A percentile compares a stretch with the other conserved stretches of the same genome.
phyloP scores from a whole-genome alignment of 1,140 invertebrate genomes.

The Callitettix versicolor region DNA sequence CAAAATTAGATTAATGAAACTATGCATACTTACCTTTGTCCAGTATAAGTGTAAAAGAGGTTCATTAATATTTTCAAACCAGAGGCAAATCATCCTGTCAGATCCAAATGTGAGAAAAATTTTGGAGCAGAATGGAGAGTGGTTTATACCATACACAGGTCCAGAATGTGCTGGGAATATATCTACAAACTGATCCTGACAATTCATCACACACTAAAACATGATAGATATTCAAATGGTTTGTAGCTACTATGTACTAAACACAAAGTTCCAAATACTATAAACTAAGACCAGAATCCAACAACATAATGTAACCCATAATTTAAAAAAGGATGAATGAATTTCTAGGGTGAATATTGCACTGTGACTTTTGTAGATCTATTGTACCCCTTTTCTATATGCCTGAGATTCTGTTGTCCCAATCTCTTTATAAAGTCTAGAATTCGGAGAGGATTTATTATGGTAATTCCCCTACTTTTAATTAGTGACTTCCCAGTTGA shows the following conservation, averaged over 20 bases:
- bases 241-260: not conserved
- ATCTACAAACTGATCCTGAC: conserved; percentile 26
- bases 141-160: conserved; percentile 41
- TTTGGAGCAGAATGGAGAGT: conserved; percentile 41
- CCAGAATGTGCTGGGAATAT: conserved; percentile 41
- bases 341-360: no score
- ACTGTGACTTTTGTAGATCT: no score
- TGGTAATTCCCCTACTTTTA: no score
- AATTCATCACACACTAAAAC: conserved; percentile 29
- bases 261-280: not conserved
- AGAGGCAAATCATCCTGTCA: conserved; percentile 45
- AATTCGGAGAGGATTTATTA: no score
- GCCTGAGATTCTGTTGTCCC: no score
- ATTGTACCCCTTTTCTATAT: no score
- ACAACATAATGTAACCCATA: not conserved
- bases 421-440: no score
- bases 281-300: not conserved
- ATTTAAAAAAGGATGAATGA: no score
- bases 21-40: conserved; percentile 10
- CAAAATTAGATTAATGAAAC: no score
- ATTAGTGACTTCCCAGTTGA: no score
- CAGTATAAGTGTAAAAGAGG: conserved; percentile 22
- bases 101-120: conserved; percentile 45
- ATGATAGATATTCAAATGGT: conserved; percentile 24
- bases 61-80: conserved; percentile 34